phyloP scores from a whole-genome alignment of 2,113 vertebrate genomes.

The Petaurus breviceps region DNA sequence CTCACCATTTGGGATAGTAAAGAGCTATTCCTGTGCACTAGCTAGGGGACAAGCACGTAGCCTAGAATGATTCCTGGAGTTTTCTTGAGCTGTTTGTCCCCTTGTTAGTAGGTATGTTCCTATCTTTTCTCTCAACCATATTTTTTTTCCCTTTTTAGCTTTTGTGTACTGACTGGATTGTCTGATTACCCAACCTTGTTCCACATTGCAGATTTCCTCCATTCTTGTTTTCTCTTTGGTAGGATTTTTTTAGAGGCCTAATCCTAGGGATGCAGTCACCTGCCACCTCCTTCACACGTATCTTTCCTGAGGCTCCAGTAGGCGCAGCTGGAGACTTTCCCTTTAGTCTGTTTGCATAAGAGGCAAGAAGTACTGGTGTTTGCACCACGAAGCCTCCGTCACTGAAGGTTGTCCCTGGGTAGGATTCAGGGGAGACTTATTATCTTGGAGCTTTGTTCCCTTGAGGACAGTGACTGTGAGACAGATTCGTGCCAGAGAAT shows the following conservation, averaged over 20 bases:
- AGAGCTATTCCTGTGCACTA: not conserved
- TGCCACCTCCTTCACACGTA: not conserved
- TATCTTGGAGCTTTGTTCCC: not conserved
- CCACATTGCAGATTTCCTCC: not conserved
- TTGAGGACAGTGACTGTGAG: not conserved
- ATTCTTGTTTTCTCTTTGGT: not conserved
- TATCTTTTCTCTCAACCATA: not conserved
- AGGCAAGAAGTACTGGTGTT: not conserved
- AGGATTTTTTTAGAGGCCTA: slow-evolving; percentile 30
- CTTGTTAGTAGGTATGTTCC: not conserved
- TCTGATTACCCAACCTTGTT: not conserved
- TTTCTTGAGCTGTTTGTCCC: not conserved
- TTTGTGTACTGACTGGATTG: not conserved
- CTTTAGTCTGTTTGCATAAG: not conserved
- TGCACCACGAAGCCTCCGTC: too few relatives aligned
- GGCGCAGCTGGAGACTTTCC: not conserved
- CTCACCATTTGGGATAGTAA: not conserved
- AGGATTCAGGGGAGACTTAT: not conserved
- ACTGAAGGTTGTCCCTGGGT: not conserved
- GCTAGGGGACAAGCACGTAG: not conserved
- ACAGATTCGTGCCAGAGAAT: not conserved
- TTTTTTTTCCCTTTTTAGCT: not conserved
- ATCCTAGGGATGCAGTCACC: not conserved
- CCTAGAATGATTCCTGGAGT: not conserved
- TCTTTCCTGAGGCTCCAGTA: not conserved